phyloP scores from a whole-genome alignment of 2,113 vertebrate species.

The Brachionichthys hirsutus region DNA sequence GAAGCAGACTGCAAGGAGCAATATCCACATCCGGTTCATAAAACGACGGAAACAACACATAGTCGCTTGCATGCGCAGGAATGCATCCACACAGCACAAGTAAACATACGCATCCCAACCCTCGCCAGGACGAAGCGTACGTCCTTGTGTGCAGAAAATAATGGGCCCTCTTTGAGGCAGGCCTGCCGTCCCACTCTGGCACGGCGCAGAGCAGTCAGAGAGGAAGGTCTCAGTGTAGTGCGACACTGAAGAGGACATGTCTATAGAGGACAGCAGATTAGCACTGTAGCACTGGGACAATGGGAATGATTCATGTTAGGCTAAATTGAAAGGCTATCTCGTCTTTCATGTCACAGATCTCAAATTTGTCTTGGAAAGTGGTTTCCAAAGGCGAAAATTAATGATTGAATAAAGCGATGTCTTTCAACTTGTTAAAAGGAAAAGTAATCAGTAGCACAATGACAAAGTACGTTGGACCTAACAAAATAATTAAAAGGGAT shows the following conservation, averaged over 20 bases:
- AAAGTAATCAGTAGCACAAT: too few relatives aligned
- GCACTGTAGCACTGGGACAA: conserved; percentile 28
- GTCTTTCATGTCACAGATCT: not conserved
- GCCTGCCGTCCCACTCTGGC: not conserved
- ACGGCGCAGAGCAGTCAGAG: not conserved
- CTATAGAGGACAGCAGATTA: conserved; percentile 36
- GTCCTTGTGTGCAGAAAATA: conserved; percentile 23
- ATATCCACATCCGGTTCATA: conserved; percentile 54
- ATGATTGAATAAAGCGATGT: not conserved
- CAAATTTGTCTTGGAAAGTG: too few relatives aligned
- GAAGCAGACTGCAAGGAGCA: conserved; percentile 60
- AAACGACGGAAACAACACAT: conserved; percentile 66
- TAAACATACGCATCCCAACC: conserved; percentile 50
- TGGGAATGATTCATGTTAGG: conserved; percentile 14
- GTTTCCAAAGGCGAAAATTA: conserved; percentile 1
- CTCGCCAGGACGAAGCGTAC: conserved; percentile 1
- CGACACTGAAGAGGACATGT: conserved; percentile 39
- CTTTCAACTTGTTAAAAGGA: not conserved
- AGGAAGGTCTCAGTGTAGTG: conserved; percentile 21
- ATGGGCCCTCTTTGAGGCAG: conserved; percentile 5
- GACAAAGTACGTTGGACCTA: too few relatives aligned
- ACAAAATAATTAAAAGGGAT: too few relatives aligned
- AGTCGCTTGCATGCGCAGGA: conserved; percentile 46
- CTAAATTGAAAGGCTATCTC: conserved; percentile 6
- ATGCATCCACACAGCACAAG: conserved; percentile 32